Evolutionary conservation across 1,140 invertebrate genomes (phyloP).

Genomic region (Ceratitis capitata): DNA sequence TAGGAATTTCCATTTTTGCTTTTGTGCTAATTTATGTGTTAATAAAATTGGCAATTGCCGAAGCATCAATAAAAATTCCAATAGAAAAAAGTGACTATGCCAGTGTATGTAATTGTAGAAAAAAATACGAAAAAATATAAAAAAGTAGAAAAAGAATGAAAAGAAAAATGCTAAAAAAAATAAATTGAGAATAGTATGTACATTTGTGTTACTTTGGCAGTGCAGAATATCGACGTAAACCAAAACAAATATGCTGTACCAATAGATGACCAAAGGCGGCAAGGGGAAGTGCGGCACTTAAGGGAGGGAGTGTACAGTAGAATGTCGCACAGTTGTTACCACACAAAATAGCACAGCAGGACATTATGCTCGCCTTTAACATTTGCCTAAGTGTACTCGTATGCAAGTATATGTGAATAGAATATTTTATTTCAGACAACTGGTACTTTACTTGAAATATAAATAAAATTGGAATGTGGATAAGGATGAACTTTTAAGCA

Average conservation of each 20-base stretch:
- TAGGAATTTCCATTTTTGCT: conserved; percentile 34
- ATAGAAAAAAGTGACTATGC: neutral
- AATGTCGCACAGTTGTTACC: neutral
- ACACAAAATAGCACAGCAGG: conserved; percentile 1
- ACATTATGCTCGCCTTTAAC: neutral
- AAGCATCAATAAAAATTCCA: conserved; percentile 29
- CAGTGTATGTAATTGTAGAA: neutral
- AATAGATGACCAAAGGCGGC: neutral
- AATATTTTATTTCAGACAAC: neutral
- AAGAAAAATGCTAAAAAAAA: neutral
- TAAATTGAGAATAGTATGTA: neutral
- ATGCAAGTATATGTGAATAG: too few species aligned
- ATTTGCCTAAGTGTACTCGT: too few species aligned
- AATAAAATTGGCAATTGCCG: conserved; percentile 35
- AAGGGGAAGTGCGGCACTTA: too few species aligned
- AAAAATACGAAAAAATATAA: neutral
- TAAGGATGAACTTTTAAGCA: conserved; percentile 16
- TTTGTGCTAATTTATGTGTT: conserved; percentile 28
- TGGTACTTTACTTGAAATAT: neutral
- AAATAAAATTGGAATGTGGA: conserved; percentile 10
- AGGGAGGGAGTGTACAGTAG: neutral
- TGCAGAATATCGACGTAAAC: neutral
- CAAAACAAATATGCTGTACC: neutral
- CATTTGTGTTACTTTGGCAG: neutral
- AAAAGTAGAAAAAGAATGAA: neutral